Evolutionary conservation across 2,888 invertebrate species (phyloP).

Genomic region (Temnothorax ravouxi): DNA sequence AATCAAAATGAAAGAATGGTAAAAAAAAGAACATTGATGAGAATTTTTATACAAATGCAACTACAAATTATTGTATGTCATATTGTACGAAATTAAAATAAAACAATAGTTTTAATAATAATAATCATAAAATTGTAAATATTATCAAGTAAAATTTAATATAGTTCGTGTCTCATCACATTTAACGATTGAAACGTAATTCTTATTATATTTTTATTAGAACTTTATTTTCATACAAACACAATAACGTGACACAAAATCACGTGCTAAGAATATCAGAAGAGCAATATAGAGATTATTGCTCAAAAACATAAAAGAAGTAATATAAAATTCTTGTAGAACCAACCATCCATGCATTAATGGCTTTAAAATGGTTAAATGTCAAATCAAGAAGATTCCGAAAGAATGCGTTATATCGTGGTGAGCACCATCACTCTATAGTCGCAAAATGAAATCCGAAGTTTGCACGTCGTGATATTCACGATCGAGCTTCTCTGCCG

Average conservation of each 20-base stretch:
- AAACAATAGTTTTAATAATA: background rate
- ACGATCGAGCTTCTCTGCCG: conserved; percentile 33
- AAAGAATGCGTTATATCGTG: conserved; percentile 24
- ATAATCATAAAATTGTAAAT: background rate
- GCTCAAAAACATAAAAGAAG: background rate
- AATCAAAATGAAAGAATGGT: conserved; percentile 11
- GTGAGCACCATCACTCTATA: background rate
- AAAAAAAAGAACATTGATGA: background rate
- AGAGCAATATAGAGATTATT: background rate
- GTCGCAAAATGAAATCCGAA: conserved; percentile 52
- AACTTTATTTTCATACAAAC: background rate
- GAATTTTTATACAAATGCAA: background rate
- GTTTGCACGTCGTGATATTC: conserved; percentile 50
- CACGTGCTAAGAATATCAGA: background rate
- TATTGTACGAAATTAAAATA: background rate
- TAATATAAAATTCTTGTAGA: background rate
- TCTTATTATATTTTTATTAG: background rate
- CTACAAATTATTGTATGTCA: background rate
- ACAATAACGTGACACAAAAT: background rate
- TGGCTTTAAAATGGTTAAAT: background rate
- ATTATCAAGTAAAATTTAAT: background rate
- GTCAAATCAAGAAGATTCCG: background rate
- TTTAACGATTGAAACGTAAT: background rate
- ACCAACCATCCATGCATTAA: background rate
- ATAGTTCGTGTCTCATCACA: background rate